These are phyloP conservation scores for Hydractinia echinata DNA, from an alignment of 30 jellyfish, hydroid and myxozoan species.

Conservation along the genomic window DNA sequence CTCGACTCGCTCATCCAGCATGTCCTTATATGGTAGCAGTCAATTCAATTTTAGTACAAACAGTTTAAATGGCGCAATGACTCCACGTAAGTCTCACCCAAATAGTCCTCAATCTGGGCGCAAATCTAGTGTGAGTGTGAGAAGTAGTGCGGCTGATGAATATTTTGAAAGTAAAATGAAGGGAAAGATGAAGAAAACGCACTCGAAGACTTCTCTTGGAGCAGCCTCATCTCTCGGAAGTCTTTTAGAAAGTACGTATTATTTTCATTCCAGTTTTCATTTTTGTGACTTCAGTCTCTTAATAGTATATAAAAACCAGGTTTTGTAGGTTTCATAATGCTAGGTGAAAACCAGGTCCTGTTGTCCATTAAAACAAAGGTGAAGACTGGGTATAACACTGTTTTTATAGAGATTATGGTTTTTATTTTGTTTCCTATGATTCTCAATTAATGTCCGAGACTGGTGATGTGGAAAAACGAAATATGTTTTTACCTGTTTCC, in stretches of 20 bases:
- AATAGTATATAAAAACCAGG: too few relatives aligned
- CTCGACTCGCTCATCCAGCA: slow-evolving; percentile 51
- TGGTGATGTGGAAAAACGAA: too few relatives aligned
- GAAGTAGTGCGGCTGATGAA: slow-evolving; percentile 76
- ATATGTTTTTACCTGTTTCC: too few relatives aligned
- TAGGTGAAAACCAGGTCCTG: too few relatives aligned
- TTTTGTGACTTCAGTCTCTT: not conserved
- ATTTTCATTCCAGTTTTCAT: not conserved
- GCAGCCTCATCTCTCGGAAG: slow-evolving; percentile 59
- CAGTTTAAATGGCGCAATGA: slow-evolving; percentile 43
- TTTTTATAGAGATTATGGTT: too few relatives aligned
- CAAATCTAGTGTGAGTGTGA: slow-evolving; percentile 42
- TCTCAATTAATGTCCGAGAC: too few relatives aligned
- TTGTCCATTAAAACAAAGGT: too few relatives aligned
- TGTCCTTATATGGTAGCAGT: slow-evolving; percentile 71
- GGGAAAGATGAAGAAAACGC: slow-evolving; percentile 41
- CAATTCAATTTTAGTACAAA: slow-evolving; percentile 40
- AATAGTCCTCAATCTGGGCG: slow-evolving; percentile 43
- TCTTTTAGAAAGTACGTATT: slow-evolving; percentile 60
- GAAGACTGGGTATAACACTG: too few relatives aligned
- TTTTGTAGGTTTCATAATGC: too few relatives aligned
- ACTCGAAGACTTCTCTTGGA: slow-evolving; percentile 40
- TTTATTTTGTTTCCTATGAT: too few relatives aligned
- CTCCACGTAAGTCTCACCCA: slow-evolving; percentile 34
- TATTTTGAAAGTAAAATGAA: slow-evolving; percentile 53